These are phyloP conservation scores for Mamestra configurata DNA, from an alignment of 1,140 invertebrate species.

Conservation along the genomic window DNA sequence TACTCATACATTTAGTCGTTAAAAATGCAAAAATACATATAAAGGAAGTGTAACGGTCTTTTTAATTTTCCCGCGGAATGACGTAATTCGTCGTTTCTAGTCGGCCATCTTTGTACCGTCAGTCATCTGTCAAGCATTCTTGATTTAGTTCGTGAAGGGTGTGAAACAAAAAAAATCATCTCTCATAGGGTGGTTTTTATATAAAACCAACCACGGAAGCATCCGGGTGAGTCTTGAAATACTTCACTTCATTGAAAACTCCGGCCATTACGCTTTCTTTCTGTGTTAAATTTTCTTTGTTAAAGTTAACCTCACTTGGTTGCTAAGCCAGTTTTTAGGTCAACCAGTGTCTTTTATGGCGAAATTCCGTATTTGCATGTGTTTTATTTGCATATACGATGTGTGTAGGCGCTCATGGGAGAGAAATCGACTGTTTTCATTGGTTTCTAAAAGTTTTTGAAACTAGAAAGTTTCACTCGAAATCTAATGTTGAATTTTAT, in stretches of 20 bases:
- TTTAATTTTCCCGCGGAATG: conserved; percentile 83
- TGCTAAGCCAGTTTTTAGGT: conserved; percentile 72
- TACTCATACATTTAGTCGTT: conserved; percentile 41
- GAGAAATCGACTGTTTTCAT: conserved; percentile 20
- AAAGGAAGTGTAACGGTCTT: conserved; percentile 65
- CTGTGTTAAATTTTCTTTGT: conserved; percentile 59
- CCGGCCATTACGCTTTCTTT: conserved; percentile 51
- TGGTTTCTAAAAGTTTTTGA: conserved; percentile 18
- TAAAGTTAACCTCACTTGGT: conserved; percentile 68
- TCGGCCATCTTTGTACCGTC: conserved; percentile 76
- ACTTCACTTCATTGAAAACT: conserved; percentile 46
- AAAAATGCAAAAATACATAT: not conserved
- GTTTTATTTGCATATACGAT: conserved; percentile 66
- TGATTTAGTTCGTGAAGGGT: conserved; percentile 67
- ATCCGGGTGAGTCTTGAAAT: conserved; percentile 78
- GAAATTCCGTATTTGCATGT: conserved; percentile 61
- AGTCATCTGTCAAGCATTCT: conserved; percentile 75
- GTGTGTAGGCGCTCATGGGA: not conserved
- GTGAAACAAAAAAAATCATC: conserved; percentile 72
- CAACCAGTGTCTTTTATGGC: conserved; percentile 76
- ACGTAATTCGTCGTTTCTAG: conserved; percentile 73
- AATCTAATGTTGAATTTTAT: not conserved
- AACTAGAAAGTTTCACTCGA: conserved; percentile 5
- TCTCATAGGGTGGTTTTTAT: conserved; percentile 72
- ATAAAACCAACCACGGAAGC: conserved; percentile 74